Conservation (phyloP, 2,797 vertebrate genomes). For the Pipistrellus nathusii region DNA sequence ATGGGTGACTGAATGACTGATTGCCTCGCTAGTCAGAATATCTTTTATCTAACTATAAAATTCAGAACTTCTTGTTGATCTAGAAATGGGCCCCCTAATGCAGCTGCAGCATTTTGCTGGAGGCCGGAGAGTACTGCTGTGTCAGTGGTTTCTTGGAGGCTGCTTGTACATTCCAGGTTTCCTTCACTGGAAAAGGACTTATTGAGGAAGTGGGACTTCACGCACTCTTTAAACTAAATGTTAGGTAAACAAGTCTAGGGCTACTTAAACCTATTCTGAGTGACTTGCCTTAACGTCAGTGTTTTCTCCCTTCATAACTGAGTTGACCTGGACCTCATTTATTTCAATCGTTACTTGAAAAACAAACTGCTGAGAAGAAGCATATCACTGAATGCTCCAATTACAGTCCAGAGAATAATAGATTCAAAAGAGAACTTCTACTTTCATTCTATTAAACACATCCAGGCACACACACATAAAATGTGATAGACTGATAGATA, state of each 20-base stretch:
- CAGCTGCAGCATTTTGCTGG: neutral
- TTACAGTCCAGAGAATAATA: neutral
- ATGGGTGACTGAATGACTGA: neutral
- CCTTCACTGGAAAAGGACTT: neutral
- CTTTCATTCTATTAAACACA: neutral
- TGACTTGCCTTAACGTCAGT: constrained; percentile 45
- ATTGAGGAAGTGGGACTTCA: neutral
- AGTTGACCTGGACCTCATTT: constrained; percentile 34
- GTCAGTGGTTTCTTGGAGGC: constrained; percentile 27
- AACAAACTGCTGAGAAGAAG: neutral
- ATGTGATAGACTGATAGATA: neutral
- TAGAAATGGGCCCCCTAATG: neutral
- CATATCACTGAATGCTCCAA: neutral
- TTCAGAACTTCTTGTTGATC: neutral
- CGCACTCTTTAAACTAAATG: constrained; percentile 50
- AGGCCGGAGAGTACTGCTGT: neutral
- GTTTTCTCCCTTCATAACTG: constrained; percentile 38
- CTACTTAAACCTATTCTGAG: constrained; percentile 54
- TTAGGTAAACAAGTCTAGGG: constrained; percentile 45
- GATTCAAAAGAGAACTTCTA: neutral
- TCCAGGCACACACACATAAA: neutral
- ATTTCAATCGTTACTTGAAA: constrained; percentile 13
- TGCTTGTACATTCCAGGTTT: neutral
- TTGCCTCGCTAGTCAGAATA: neutral
- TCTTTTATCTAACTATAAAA: neutral